Evolutionary conservation across 2,113 vertebrate genomes (phyloP).

Genomic region (Mustelus asterias): DNA sequence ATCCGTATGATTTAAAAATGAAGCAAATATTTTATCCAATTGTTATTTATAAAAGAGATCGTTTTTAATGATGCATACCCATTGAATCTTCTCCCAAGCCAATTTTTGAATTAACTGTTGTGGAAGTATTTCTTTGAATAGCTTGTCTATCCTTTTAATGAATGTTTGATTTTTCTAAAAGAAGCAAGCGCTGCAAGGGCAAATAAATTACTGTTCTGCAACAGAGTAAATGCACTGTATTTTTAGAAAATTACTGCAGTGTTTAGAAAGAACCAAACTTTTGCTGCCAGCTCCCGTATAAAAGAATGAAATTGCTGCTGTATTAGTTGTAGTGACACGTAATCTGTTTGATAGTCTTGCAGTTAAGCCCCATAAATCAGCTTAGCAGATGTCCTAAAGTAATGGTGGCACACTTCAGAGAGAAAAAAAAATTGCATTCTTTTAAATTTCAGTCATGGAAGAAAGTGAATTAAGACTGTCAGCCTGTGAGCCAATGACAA

Average conservation of each 20-base stretch:
- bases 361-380: constrained; percentile 65
- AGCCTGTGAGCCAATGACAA: constrained; percentile 25
- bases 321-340: constrained; percentile 61
- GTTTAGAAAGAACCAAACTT: constrained; percentile 20
- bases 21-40: neutral
- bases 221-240: neutral
- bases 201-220: neutral
- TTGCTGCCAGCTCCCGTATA: neutral
- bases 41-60: constrained; percentile 4
- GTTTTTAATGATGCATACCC: neutral
- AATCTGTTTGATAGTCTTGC: constrained; percentile 63
- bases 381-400: constrained; percentile 65
- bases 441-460: constrained; percentile 35
- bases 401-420: constrained; percentile 61
- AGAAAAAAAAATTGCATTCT: constrained; percentile 44
- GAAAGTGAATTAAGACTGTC: constrained; percentile 19
- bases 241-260: constrained; percentile 17
- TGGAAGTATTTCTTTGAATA: neutral
- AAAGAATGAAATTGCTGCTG: constrained; percentile 40
- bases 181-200: neutral
- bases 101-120: neutral
- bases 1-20: neutral
- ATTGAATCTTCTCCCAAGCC: neutral
- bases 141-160: neutral
- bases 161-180: constrained; percentile 1